Base-by-base conservation (phyloP, 2,113 vertebrate genomes). In the Tachysurus vachellii region DNA sequence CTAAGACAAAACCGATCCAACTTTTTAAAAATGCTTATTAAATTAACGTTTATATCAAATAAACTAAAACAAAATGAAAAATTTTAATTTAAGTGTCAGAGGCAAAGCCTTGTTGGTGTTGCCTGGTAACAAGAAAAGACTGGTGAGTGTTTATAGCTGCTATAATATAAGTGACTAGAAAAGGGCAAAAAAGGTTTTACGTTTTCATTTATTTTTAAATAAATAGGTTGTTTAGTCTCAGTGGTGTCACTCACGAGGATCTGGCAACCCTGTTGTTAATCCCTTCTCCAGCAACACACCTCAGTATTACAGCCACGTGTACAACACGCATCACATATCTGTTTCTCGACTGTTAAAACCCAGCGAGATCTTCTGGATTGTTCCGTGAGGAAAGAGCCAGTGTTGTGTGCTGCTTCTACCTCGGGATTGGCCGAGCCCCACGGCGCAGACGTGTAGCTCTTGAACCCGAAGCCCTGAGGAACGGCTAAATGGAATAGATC, bases 401-500 rank as follows among this genome's bases (percentile, higher is more conserved):
- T 36, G 36, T 36, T 36, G 1, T 36, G 36, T 36, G 36, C 36
- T 36, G 36, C 59, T 57, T 59, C 17, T 79, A 26, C 87, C 87
- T 84, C 17, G 73, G 84, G 81, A 79, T 31, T 5, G 19, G n/a
- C 70, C n/a, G 26, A 47, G 50, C 80, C 44, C 19, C 28, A n/a
- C 5, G 53, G 68, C 66, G 61, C 53, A 56, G 80, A 82, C 76
- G 85, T 53, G 21, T 59, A 77, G 77, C 87, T 76, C 68, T 85
- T 82, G 87, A 90, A 77, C 76, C 54, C 61, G 71, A 88, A 88
- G 59, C 88, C 86, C 75, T 70, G 76, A 90, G 88, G 88, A 93
- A 89, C 87, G 89, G 84, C 88, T 93, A 92, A 95, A 93, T 92
- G 90, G 93, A 92, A 92, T 91, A 89, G 86, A 93, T 94, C 92